Conservation (phyloP, 2,113 vertebrate genomes). For the Lagenorhynchus albirostris region DNA sequence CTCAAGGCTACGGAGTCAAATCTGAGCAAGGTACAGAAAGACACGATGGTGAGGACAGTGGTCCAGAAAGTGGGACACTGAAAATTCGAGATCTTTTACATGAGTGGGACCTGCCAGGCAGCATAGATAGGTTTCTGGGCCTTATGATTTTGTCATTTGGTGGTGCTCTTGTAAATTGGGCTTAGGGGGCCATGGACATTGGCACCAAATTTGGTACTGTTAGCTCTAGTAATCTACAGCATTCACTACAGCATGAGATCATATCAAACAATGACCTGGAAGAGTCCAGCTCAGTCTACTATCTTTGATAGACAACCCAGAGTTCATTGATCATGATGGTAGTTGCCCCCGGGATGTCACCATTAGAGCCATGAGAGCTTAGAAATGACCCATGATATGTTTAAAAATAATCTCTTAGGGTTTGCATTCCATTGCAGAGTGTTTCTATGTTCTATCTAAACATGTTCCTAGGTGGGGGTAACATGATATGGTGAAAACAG, state of each 20-base stretch:
- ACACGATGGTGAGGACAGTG: background rate
- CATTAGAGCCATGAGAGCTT: background rate
- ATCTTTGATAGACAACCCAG: background rate
- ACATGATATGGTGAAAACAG: background rate
- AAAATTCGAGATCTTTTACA: background rate
- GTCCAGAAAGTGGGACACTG: background rate
- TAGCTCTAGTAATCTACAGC: background rate
- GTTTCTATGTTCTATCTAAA: background rate
- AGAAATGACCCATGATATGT: background rate
- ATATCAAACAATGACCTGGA: background rate
- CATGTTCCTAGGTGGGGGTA: background rate
- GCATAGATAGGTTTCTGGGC: background rate
- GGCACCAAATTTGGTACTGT: background rate
- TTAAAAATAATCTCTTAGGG: background rate
- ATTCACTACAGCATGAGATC: background rate
- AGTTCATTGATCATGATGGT: background rate
- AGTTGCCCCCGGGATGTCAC: background rate
- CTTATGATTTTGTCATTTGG: background rate
- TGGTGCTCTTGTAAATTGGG: background rate
- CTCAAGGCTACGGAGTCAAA: background rate
- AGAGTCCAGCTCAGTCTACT: background rate
- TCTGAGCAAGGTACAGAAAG: background rate
- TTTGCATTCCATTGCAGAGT: background rate
- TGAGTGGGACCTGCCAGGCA: background rate
- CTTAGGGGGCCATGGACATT: too few species aligned